Percentiles rank a stretch among this genome's conserved stretches.
Evolutionary conservation across 2,888 invertebrate species (phyloP).

Genomic region (Halocaridina rubra): DNA sequence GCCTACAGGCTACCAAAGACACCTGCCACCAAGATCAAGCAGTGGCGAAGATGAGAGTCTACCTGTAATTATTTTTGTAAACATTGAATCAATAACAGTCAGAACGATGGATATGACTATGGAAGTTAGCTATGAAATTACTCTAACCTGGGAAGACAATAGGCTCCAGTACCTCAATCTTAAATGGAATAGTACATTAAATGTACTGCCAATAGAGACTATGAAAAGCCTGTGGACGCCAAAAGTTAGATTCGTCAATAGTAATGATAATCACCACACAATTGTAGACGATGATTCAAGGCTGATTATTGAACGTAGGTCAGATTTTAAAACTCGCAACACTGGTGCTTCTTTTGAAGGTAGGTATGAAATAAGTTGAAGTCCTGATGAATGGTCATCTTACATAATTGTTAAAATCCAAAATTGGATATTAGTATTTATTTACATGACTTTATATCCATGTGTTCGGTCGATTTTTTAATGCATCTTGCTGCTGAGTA

Average conservation of each 20-base stretch:
- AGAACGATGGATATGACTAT: conserved; percentile 47
- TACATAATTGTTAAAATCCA: too few species aligned
- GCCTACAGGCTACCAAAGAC: conserved; percentile 43
- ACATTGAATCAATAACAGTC: conserved; percentile 29
- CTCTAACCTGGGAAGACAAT: conserved; percentile 39
- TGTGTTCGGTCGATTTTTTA: too few species aligned
- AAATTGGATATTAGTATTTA: too few species aligned
- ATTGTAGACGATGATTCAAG: conserved; percentile 35
- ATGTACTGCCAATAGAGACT: conserved; percentile 2
- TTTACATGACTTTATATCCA: too few species aligned
- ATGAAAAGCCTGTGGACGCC: conserved; percentile 52
- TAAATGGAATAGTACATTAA: conserved; percentile 46
- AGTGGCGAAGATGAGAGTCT: background rate
- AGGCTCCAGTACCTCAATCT: conserved; percentile 50
- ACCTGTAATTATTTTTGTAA: conserved; percentile 1
- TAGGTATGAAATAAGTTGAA: too few species aligned
- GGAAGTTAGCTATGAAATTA: conserved; percentile 34
- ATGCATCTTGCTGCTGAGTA: too few species aligned
- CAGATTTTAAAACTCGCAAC: background rate
- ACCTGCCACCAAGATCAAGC: conserved; percentile 43
- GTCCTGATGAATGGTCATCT: too few species aligned
- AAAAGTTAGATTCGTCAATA: conserved; percentile 49
- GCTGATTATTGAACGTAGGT: conserved; percentile 1
- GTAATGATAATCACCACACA: conserved; percentile 42
- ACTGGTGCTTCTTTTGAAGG: conserved; percentile 17